Percentiles rank a stretch among this genome's conserved stretches.
phyloP scores from a whole-genome alignment of 2,113 vertebrate genomes.

The Brachyhypopomus gauderio region DNA sequence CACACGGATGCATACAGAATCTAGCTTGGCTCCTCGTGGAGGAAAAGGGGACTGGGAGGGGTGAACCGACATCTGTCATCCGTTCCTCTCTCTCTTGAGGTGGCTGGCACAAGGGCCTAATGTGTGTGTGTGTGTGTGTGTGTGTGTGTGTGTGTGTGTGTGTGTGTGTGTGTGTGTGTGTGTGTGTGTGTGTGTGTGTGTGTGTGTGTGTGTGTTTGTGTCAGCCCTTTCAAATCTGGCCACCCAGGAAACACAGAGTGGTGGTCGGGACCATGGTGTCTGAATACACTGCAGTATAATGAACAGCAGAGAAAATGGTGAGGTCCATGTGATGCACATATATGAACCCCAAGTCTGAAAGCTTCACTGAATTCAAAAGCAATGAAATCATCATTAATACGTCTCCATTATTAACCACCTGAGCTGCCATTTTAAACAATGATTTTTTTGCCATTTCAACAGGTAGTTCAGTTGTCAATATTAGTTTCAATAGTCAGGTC shows the following conservation, averaged over 20 bases:
- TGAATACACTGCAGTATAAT: neutral
- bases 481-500: neutral
- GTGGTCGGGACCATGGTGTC: neutral
- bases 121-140: slow-evolving; percentile 53
- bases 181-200: slow-evolving; percentile 53
- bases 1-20: neutral
- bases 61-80: slow-evolving; percentile 76
- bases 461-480: neutral
- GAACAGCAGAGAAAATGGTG: neutral
- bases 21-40: slow-evolving; percentile 55
- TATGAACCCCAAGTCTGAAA: neutral
- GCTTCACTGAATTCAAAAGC: neutral
- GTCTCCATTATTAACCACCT: neutral
- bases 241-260: slow-evolving; percentile 24
- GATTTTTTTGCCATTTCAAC: neutral
- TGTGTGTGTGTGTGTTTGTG: slow-evolving; percentile 54
- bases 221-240: slow-evolving; percentile 17
- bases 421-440: neutral
- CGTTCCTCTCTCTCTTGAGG: slow-evolving; percentile 68
- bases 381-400: neutral
- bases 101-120: slow-evolving; percentile 55
- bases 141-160: slow-evolving; percentile 47
- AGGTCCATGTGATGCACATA: neutral
- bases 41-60: slow-evolving; percentile 51
- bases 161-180: slow-evolving; percentile 42